These are phyloP conservation scores for Hypotaenidia philippensis DNA, from an alignment of 2,797 vertebrate genomes.

Conservation along the genomic window DNA sequence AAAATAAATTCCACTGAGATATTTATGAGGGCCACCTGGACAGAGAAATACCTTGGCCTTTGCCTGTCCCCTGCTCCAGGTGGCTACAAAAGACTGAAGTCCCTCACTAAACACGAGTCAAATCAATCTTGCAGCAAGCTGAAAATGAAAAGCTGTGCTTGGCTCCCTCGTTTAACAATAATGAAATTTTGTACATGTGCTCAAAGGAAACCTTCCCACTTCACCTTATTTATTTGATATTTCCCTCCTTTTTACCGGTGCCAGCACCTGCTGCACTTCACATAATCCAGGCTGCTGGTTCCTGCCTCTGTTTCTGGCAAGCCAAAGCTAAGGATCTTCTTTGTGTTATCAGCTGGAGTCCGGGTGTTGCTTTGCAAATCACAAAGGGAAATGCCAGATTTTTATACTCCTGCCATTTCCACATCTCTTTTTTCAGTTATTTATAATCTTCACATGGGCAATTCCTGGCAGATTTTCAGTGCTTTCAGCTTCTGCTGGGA, in stretches of 20 bases:
- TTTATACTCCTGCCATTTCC: background rate
- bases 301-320: constrained; percentile 22
- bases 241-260: background rate
- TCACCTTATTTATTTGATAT: constrained; percentile 50
- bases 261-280: constrained; percentile 6
- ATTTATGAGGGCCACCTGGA: constrained; percentile 82
- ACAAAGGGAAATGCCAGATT: background rate
- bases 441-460: background rate
- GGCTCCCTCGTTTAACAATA: constrained; percentile 32
- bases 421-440: background rate
- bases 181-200: constrained; percentile 30
- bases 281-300: background rate
- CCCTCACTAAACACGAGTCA: constrained; percentile 31
- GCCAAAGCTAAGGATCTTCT: background rate
- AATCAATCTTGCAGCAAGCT: constrained; percentile 59
- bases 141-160: constrained; percentile 59
- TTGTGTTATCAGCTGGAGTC: constrained; percentile 33
- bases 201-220: constrained; percentile 6
- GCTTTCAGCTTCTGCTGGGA: background rate
- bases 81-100: constrained; percentile 67
- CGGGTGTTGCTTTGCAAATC: background rate
- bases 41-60: constrained; percentile 71
- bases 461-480: constrained; percentile 6
- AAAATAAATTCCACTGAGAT: constrained; percentile 80
- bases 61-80: constrained; percentile 54